Base-by-base conservation (phyloP, 2,113 vertebrate species). In the Arvicanthis niloticus region DNA sequence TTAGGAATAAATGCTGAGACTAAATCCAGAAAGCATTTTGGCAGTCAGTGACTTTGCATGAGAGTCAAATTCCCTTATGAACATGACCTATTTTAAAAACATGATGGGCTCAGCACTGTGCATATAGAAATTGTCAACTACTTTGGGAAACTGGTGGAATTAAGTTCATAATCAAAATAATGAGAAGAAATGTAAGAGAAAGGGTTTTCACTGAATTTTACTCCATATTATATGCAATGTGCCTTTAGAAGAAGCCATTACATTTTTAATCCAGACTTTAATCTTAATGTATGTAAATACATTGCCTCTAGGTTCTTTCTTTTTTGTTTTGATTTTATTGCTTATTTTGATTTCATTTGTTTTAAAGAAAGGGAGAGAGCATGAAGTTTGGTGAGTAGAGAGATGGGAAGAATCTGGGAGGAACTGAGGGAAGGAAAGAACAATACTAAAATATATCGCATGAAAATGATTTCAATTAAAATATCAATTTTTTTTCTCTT, bases 1-100 rank as follows among this genome's bases (percentile, higher is more conserved):
- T 85, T 95, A 91, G 75, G 56, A 97, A 84, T 91, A 94, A 82
- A 91, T 80, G 73, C 80, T 93, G 85, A 37, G n/a, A 87, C 78
- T 73, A 51, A 87, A 92, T 86, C 86, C 15, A 78, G 56, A 37
- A 89, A 62, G 56, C 34, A 77, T 37, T 86, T 80, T 31, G 37
- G 8, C 62, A 72, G 42, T 94, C 75, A 93, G 21, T 96, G 73
- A 84, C 34, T 88, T 95, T 37, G 29, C 87, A 91, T 78, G 40
- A 45, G 34, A 58, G 7, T 62, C 17, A 76, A 94, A 91, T 86
- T 60, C 51, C 17, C 51, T 48, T 12, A 10, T 88, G 51, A n/a
- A 85, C 7, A 58, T 60, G 70, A 88, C 26, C n/a, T 58, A n/a
- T 42, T 48, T 91, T 56, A 0, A 51, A 3, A 86, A 60, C 53